A percentile compares a stretch with the other conserved stretches of the same genome.
These are phyloP conservation scores for Eolophus roseicapilla DNA, from an alignment of 2,113 vertebrate species.

Conservation along the genomic window DNA sequence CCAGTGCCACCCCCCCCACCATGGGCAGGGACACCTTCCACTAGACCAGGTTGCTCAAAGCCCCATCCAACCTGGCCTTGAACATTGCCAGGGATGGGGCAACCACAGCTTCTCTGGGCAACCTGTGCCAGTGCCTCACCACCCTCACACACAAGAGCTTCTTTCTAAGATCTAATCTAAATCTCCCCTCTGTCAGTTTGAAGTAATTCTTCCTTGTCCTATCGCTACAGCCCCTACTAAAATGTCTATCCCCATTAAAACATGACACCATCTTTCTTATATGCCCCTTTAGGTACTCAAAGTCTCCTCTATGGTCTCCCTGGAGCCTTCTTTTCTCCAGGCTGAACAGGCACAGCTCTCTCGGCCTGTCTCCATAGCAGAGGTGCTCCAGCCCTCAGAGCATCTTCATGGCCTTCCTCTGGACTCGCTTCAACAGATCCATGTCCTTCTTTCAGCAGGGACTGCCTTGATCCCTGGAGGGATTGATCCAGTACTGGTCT, in stretches of 20 bases:
- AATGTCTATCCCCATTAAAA: neutral
- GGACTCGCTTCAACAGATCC: neutral
- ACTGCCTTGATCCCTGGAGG: neutral
- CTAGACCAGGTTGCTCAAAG: neutral
- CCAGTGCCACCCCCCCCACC: neutral
- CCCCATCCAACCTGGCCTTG: neutral
- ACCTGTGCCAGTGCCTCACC: neutral
- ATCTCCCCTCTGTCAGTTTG: neutral
- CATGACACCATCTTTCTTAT: neutral
- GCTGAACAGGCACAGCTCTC: neutral
- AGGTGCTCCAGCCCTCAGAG: neutral
- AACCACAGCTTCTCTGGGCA: neutral
- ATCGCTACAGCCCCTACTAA: neutral
- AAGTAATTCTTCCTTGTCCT: neutral
- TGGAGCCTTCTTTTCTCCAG: neutral
- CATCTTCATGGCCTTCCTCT: neutral
- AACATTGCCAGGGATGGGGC: neutral
- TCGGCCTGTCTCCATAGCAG: neutral
- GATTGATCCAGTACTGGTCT: neutral
- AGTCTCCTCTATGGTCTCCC: neutral
- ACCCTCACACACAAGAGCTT: neutral
- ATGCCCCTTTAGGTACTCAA: neutral
- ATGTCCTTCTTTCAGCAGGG: neutral
- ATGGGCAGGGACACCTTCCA: neutral
- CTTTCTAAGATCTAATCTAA: neutral